Conservation (phyloP, 1,140 invertebrate species). For the Oryzaephilus surinamensis region DNA sequence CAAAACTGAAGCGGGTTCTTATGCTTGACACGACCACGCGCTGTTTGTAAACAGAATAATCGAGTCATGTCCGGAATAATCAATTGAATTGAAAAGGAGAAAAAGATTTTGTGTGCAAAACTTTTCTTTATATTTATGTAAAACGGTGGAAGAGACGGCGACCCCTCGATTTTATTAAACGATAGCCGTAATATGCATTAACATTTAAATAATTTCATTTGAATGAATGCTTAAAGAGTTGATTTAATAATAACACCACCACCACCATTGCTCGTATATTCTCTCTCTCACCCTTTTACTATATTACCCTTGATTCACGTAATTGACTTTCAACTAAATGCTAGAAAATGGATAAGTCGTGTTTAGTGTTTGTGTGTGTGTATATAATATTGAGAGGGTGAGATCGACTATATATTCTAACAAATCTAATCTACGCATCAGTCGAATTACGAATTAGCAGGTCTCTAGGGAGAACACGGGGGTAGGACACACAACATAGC, state of each 20-base stretch:
- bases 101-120: slow-evolving; percentile 7
- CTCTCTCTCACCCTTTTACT: background rate
- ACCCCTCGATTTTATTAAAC: no score
- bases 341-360: slow-evolving; percentile 35
- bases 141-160: no score
- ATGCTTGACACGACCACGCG: slow-evolving; percentile 25
- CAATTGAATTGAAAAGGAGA: no score
- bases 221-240: no score
- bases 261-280: background rate
- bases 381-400: no score
- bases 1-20: slow-evolving; percentile 18
- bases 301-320: slow-evolving; percentile 24
- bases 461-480: slow-evolving; percentile 16
- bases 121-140: no score
- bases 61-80: slow-evolving; percentile 27
- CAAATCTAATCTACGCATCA: slow-evolving; percentile 34
- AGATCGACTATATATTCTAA: no score
- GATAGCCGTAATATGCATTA: no score
- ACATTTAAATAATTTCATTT: no score
- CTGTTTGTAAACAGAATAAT: slow-evolving; percentile 33
- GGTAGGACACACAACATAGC: background rate
- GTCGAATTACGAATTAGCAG: slow-evolving; percentile 32
- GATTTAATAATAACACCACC: no score
- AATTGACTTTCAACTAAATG: slow-evolving; percentile 36
- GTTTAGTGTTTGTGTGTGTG: no score